Evolutionary conservation across 2,113 vertebrate genomes (phyloP).

Genomic region (Sturnira hondurensis): DNA sequence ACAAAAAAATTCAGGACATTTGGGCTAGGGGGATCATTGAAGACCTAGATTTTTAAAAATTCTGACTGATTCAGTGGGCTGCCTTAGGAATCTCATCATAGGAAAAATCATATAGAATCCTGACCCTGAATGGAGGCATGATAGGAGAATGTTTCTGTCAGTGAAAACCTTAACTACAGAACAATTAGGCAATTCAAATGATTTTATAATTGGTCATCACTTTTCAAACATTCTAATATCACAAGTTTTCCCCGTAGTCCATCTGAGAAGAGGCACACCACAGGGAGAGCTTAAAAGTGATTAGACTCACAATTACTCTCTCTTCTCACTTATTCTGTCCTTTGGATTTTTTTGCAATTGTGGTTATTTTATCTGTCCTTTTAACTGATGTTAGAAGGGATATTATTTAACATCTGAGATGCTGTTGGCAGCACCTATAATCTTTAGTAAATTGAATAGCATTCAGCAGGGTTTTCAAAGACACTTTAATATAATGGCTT

Average conservation of each 20-base stretch:
- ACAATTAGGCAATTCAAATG: neutral
- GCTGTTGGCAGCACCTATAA: neutral
- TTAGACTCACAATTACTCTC: neutral
- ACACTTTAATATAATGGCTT: conserved; percentile 13
- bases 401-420: conserved; percentile 30
- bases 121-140: neutral
- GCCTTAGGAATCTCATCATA: neutral
- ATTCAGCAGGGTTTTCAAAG: conserved; percentile 25
- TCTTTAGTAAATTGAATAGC: neutral
- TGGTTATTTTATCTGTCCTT: conserved; percentile 34
- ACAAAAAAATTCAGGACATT: neutral
- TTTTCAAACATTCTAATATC: conserved; percentile 2
- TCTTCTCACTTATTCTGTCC: conserved; percentile 10
- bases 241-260: neutral
- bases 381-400: conserved; percentile 14
- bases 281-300: conserved; percentile 9
- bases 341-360: neutral
- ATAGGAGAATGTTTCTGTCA: neutral
- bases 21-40: neutral
- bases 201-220: conserved; percentile 16
- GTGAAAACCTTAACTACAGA: neutral
- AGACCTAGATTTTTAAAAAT: neutral
- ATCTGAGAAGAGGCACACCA: neutral
- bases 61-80: neutral
- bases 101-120: neutral